Percentiles rank a stretch among this genome's conserved stretches.
These are phyloP conservation scores for Festucalex cinctus DNA, from an alignment of 2,113 vertebrate genomes.

Conservation along the genomic window DNA sequence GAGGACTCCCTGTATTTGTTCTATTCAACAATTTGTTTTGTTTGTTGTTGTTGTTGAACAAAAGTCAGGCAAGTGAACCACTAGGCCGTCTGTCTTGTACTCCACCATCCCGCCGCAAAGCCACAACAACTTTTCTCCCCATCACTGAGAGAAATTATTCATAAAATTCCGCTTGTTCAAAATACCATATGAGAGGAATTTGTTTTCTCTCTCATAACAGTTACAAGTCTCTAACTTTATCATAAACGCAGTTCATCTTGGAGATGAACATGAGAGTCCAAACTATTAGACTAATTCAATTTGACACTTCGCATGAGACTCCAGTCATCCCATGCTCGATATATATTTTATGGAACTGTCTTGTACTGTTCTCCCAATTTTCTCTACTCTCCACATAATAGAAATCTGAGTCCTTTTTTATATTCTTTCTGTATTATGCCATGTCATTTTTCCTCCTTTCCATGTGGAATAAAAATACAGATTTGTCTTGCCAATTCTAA, in stretches of 20 bases:
- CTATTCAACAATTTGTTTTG: no score
- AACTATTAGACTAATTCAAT: conserved; percentile 16
- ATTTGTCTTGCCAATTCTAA: conserved; percentile 49
- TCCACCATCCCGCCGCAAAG: background rate
- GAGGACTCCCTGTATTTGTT: no score
- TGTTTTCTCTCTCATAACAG: conserved; percentile 6
- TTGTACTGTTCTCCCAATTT: conserved; percentile 30
- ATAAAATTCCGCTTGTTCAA: conserved; percentile 17
- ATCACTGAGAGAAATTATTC: conserved; percentile 6
- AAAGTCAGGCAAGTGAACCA: background rate
- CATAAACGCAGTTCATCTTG: conserved; percentile 4
- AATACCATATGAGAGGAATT: conserved; percentile 6
- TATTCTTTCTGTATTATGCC: conserved; percentile 16
- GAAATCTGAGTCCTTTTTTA: conserved; percentile 31
- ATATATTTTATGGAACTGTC: conserved; percentile 44
- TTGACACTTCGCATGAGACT: conserved; percentile 12
- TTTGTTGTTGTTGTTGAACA: no score
- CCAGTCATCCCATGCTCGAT: conserved; percentile 13
- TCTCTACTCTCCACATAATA: conserved; percentile 6
- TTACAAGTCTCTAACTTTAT: background rate
- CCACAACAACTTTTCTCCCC: conserved; percentile 14
- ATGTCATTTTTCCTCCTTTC: conserved; percentile 27
- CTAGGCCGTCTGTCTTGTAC: background rate
- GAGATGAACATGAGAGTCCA: conserved; percentile 5
- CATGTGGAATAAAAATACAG: conserved; percentile 46